A percentile compares a stretch with the other conserved stretches of the same genome.
These are phyloP conservation scores for Sipha maydis DNA, from an alignment of 2,888 invertebrate genomes.

Conservation along the genomic window DNA sequence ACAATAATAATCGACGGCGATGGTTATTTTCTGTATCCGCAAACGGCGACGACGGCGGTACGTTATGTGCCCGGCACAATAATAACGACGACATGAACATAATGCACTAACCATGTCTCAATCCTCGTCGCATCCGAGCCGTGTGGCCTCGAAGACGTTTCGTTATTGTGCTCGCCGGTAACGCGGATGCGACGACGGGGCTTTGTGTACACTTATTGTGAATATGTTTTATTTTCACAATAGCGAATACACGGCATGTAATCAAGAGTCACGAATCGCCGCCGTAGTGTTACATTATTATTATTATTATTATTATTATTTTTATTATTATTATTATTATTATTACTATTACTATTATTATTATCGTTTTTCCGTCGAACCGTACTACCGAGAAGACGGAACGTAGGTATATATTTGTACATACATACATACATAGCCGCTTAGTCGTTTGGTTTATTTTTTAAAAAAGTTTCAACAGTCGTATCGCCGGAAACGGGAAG, in stretches of 20 bases:
- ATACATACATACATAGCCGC: not conserved
- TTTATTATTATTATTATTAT: too few species aligned
- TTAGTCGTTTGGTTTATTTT: not conserved
- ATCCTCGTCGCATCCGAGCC: not conserved
- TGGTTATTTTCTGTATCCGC: not conserved
- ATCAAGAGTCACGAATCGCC: too few species aligned
- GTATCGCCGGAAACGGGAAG: not conserved
- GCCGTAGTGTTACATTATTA: too few species aligned
- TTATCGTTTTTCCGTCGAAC: not conserved
- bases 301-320: too few species aligned
- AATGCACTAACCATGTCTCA: not conserved
- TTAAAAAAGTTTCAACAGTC: not conserved
- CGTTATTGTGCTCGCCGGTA: not conserved
- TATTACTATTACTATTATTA: too few species aligned
- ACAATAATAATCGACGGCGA: not conserved
- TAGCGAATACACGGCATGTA: too few species aligned
- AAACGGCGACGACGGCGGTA: not conserved
- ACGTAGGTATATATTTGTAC: not conserved
- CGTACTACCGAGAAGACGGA: not conserved
- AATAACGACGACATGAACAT: not conserved
- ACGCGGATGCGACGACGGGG: not conserved
- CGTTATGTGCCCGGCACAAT: too few species aligned
- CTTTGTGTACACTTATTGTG: not conserved
- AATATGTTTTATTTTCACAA: too few species aligned
- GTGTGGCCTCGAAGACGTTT: slow-evolving; percentile 11